Percentiles rank a stretch among this genome's conserved stretches.
phyloP scores from a whole-genome alignment of 2,797 vertebrate species.

The Ctenopoma multispine region DNA sequence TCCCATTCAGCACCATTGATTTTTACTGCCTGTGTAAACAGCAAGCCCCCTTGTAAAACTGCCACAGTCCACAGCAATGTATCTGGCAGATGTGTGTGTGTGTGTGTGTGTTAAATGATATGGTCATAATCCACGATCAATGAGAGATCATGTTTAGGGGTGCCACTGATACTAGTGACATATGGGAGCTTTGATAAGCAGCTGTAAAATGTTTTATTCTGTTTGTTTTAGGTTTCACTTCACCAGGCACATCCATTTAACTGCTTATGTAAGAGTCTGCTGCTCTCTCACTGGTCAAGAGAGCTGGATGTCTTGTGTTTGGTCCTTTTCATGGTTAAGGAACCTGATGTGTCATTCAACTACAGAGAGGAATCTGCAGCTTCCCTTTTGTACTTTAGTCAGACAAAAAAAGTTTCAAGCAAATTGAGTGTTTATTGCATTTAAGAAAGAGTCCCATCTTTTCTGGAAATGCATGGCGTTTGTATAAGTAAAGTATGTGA shows the following conservation, averaged over 20 bases:
- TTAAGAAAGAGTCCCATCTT: too few relatives aligned
- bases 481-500: too few relatives aligned
- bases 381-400: too few relatives aligned
- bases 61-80: constrained; percentile 38
- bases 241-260: neutral
- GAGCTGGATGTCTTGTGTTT: neutral
- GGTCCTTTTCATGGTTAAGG: neutral
- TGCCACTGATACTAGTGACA: constrained; percentile 23
- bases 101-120: constrained; percentile 30
- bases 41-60: constrained; percentile 22
- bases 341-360: neutral
- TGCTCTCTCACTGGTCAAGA: constrained; percentile 1
- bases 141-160: constrained; percentile 26
- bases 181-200: constrained; percentile 20
- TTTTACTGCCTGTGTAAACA: constrained; percentile 50
- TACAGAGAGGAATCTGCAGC: neutral
- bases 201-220: neutral
- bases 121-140: constrained; percentile 42
- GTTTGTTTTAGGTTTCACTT: constrained; percentile 21
- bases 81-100: constrained; percentile 7
- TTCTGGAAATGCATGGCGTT: too few relatives aligned
- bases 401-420: too few relatives aligned
- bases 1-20: constrained; percentile 33
- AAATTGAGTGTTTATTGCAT: too few relatives aligned
- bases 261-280: neutral